Base-by-base conservation (phyloP, 35 echinoderm and acorn worm genomes). In the Heliocidaris erythrogramma region DNA sequence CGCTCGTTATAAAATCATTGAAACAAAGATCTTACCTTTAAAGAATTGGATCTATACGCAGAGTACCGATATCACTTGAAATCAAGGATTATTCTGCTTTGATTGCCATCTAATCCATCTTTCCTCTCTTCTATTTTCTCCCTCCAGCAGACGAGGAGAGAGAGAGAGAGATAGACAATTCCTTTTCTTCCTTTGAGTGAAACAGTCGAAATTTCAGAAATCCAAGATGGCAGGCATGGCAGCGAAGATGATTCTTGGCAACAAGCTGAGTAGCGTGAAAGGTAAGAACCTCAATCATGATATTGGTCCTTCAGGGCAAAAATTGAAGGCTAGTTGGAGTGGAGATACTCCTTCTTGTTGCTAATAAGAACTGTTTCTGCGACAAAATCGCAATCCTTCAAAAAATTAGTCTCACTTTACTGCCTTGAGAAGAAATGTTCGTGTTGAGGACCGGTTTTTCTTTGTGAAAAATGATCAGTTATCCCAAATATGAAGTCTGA, bases 191-290 rank as follows among this genome's bases (percentile, higher is more conserved):
- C 65, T 7, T 78, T 78, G 65, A 78, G 18, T 24, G 27, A n/a
- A 27, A 18, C 27, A 78, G 0, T 27, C 18, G 21, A 21, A 78
- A 78, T 78, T 21, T 6, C 31, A 89, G 17, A 48, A 47, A 47
- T 95, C 86, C 92, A 97, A 95, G 92, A 98, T 98, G 97, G 97
- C 97, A 30, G 96, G 96, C 31, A 98, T 98, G 97, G 97, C 97
- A 88, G 97, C 97, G 5, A 98, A 98, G 94, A 98, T 98, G 97
- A 98, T 98, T 47, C 95, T 98, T 30, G 97, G 97, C 30, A 95
- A 98, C 90, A 98, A 98, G 96, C 85, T 98, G 21, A 95, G 93
- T 60, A 98, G 97, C 93, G 97, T 98, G 27, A 96, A 96, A 96
- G 97, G 97, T 98, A 60, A 95, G 94, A 71, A 27, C 65, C 65